A percentile compares a stretch with the other conserved stretches of the same genome.
These are phyloP conservation scores for Myanophis thanlyinensis DNA, from an alignment of 2,113 vertebrate genomes.

Conservation along the genomic window DNA sequence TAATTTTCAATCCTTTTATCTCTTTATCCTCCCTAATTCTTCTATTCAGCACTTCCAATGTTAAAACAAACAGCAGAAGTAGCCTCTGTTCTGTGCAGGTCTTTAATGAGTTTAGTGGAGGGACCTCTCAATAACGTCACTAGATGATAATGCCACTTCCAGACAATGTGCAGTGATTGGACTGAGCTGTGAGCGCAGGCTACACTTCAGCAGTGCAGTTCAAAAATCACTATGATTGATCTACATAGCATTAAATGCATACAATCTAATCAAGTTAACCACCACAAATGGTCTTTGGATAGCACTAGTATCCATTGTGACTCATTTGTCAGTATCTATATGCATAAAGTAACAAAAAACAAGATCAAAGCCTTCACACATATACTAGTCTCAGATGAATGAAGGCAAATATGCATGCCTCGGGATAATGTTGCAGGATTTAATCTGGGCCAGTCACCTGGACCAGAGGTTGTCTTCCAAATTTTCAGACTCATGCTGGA, in stretches of 20 bases:
- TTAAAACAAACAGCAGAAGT: too few species aligned
- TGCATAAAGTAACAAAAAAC: neutral
- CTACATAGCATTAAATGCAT: neutral
- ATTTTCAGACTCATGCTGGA: neutral
- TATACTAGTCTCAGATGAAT: neutral
- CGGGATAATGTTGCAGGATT: neutral
- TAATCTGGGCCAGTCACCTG: neutral
- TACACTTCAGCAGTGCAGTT: neutral
- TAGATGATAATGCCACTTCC: neutral
- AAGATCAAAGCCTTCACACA: neutral
- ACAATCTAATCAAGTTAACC: neutral
- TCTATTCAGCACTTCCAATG: too few species aligned
- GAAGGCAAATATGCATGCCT: neutral
- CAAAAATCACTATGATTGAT: neutral
- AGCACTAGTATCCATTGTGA: neutral
- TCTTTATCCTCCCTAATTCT: too few species aligned
- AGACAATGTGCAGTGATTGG: neutral
- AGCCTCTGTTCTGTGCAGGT: too few species aligned
- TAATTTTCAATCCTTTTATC: too few species aligned
- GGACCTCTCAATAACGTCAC: neutral
- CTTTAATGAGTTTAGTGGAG: neutral
- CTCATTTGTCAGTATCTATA: neutral
- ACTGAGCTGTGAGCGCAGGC: neutral
- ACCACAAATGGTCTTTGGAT: neutral
- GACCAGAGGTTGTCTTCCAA: neutral